Percentiles rank a stretch among this genome's conserved stretches.
These are phyloP conservation scores for Caradrina clavipalpis DNA, from an alignment of 2,888 invertebrate species.

Conservation along the genomic window DNA sequence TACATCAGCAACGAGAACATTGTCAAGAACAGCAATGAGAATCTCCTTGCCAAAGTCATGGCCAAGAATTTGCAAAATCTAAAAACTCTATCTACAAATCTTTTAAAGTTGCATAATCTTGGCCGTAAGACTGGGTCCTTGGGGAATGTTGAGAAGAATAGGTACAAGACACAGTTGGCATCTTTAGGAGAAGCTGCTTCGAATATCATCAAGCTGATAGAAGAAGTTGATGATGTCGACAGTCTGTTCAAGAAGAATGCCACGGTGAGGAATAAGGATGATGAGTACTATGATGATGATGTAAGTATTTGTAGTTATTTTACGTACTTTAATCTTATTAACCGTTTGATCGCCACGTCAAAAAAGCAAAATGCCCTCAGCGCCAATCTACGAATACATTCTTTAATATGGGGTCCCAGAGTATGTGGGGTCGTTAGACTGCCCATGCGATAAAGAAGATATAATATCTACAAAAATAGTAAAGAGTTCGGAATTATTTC, in stretches of 20 bases:
- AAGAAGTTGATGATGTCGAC: constrained; percentile 90
- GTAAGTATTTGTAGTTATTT: constrained; percentile 52
- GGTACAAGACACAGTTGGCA: constrained; percentile 91
- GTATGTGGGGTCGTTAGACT: too few relatives aligned
- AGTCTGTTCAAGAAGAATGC: constrained; percentile 77
- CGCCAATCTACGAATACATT: too few relatives aligned
- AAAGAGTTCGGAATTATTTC: too few relatives aligned
- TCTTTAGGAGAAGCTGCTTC: constrained; percentile 91
- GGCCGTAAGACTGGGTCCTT: constrained; percentile 91
- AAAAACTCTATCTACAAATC: constrained; percentile 90
- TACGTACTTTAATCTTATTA: too few relatives aligned
- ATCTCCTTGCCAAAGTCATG: constrained; percentile 84
- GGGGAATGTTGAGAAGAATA: constrained; percentile 87
- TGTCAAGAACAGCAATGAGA: constrained; percentile 82
- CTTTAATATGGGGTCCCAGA: too few relatives aligned
- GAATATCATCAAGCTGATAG: constrained; percentile 89
- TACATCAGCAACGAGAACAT: constrained; percentile 83
- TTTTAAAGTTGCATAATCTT: constrained; percentile 91
- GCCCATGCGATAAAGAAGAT: too few relatives aligned
- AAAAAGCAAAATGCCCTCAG: too few relatives aligned
- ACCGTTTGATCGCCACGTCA: too few relatives aligned
- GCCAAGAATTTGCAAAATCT: constrained; percentile 91
- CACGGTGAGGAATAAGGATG: constrained; percentile 75
- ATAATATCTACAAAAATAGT: too few relatives aligned
- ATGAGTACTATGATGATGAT: constrained; percentile 70